A percentile compares a stretch with the other conserved stretches of the same genome.
Evolutionary conservation across 2,113 vertebrate species (phyloP).

Genomic region (Riparia riparia): DNA sequence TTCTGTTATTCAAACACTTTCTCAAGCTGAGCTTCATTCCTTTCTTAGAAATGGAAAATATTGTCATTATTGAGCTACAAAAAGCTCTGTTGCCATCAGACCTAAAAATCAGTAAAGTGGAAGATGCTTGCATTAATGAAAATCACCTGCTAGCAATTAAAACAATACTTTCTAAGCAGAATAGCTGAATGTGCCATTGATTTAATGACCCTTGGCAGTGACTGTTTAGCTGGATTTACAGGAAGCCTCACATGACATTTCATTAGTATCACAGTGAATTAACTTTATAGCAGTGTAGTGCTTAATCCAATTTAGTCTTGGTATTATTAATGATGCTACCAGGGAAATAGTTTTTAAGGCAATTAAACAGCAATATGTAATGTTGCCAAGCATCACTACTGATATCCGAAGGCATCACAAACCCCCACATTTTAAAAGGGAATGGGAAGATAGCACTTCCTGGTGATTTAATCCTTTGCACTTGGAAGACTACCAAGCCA

Average conservation of each 20-base stretch:
- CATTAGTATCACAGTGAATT: slow-evolving; percentile 76
- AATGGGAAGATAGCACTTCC: slow-evolving; percentile 49
- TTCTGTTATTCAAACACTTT: neutral
- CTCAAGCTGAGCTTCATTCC: neutral
- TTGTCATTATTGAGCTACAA: neutral
- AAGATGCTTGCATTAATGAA: slow-evolving; percentile 48
- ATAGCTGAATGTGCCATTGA: slow-evolving; percentile 55
- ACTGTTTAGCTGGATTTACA: slow-evolving; percentile 71
- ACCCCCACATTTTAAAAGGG: slow-evolving; percentile 35
- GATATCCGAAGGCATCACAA: slow-evolving; percentile 60
- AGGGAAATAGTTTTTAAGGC: slow-evolving; percentile 74
- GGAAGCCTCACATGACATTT: slow-evolving; percentile 74
- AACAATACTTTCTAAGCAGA: slow-evolving; percentile 63
- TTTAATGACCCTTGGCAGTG: slow-evolving; percentile 71
- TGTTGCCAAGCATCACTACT: slow-evolving; percentile 53
- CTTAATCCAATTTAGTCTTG: slow-evolving; percentile 73
- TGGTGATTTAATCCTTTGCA: slow-evolving; percentile 56
- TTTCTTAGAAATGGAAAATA: neutral
- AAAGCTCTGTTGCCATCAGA: neutral
- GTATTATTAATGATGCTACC: slow-evolving; percentile 70
- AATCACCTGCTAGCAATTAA: slow-evolving; percentile 72
- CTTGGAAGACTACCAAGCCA: slow-evolving; percentile 62
- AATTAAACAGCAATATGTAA: slow-evolving; percentile 74
- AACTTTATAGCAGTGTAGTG: slow-evolving; percentile 72
- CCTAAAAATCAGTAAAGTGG: slow-evolving; percentile 4